These are phyloP conservation scores for Crax fasciolata DNA, from an alignment of 2,797 vertebrate genomes.

Conservation along the genomic window DNA sequence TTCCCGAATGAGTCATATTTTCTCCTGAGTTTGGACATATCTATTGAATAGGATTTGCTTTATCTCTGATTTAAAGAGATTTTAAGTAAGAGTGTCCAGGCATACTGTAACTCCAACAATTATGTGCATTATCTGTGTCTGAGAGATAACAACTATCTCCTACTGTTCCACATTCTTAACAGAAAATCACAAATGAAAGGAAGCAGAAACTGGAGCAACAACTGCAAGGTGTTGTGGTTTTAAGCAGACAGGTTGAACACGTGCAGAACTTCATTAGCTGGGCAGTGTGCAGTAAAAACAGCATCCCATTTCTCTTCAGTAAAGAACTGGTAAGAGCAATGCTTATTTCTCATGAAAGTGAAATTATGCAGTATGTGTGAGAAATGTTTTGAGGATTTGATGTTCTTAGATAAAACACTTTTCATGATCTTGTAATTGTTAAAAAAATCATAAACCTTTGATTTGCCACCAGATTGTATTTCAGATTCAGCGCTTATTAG, in stretches of 20 bases:
- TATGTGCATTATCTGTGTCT: neutral
- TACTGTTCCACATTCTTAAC: neutral
- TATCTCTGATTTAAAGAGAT: neutral
- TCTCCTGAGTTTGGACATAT: neutral
- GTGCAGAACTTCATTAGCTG: constrained; percentile 97
- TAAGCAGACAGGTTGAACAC: constrained; percentile 94
- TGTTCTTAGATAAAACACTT: neutral
- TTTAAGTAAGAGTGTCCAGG: neutral
- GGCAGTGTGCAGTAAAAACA: constrained; percentile 93
- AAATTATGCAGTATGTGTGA: neutral
- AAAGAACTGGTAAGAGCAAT: constrained; percentile 91
- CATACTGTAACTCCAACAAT: neutral
- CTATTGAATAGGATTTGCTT: neutral
- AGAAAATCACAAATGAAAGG: constrained; percentile 94
- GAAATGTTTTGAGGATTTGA: neutral
- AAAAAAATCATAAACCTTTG: neutral
- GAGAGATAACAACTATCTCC: neutral
- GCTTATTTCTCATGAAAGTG: neutral
- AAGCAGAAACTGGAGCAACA: constrained; percentile 93
- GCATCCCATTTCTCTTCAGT: constrained; percentile 95
- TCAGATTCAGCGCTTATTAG: constrained; percentile 95
- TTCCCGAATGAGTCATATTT: neutral
- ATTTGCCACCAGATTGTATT: constrained; percentile 90
- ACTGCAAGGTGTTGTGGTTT: constrained; percentile 91
- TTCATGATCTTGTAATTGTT: neutral